Evolutionary conservation across 1,140 invertebrate species (phyloP).

Genomic region (Drosophila arawakana): DNA sequence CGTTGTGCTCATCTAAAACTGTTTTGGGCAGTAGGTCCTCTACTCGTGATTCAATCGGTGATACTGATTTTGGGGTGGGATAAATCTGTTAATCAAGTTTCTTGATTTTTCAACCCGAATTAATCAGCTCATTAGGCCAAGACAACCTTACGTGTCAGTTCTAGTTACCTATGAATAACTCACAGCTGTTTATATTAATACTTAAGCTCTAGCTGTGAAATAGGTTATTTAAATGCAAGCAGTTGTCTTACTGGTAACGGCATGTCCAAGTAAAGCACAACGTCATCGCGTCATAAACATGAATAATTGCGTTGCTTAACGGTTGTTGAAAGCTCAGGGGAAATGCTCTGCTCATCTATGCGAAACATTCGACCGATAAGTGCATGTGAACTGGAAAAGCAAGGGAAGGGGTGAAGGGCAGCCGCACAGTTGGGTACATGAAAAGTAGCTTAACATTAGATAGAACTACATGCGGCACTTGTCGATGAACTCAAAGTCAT

Average conservation of each 20-base stretch:
- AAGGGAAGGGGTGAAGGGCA: neutral
- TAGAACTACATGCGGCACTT: constrained; percentile 75
- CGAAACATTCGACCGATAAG: constrained; percentile 2
- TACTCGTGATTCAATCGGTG: neutral
- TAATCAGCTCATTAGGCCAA: neutral
- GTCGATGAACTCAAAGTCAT: constrained; percentile 55
- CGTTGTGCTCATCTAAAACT: neutral
- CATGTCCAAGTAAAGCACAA: constrained; percentile 19
- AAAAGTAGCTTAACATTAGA: constrained; percentile 80
- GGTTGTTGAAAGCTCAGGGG: constrained; percentile 73
- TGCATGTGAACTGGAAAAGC: neutral
- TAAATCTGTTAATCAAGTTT: too few relatives aligned
- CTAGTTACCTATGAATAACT: constrained; percentile 13
- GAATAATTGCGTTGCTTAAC: constrained; percentile 78
- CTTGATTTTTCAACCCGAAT: neutral
- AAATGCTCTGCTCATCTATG: constrained; percentile 24
- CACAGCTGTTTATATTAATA: constrained; percentile 25
- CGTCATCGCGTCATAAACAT: constrained; percentile 77
- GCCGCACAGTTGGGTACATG: constrained; percentile 57
- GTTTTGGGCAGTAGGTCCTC: constrained; percentile 24
- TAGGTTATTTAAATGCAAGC: constrained; percentile 21
- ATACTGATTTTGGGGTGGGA: neutral
- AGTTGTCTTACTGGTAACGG: constrained; percentile 5
- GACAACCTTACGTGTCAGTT: constrained; percentile 11
- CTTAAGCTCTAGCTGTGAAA: constrained; percentile 7